These are phyloP conservation scores for Glaucomys volans DNA, from an alignment of 2,113 vertebrate species.

Conservation along the genomic window DNA sequence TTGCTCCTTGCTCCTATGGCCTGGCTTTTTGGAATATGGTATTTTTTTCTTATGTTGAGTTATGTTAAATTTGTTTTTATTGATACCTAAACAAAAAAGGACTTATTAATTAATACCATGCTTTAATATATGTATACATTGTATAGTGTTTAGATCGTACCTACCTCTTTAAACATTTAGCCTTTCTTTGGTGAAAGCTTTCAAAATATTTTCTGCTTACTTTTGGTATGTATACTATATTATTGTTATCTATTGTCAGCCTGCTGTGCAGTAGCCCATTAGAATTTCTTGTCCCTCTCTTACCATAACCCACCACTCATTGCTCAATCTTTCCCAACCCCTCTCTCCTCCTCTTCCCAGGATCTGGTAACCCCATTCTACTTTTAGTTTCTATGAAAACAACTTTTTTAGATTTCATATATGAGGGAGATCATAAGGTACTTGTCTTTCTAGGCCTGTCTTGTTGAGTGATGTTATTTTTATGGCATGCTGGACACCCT, in stretches of 20 bases:
- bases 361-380: not conserved
- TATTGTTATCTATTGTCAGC: not conserved
- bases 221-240: not conserved
- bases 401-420: not conserved
- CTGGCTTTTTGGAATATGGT: not conserved
- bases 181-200: not conserved
- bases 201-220: not conserved
- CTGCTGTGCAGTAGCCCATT: not conserved
- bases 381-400: not conserved
- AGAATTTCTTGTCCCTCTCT: not conserved
- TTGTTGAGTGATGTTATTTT: not conserved
- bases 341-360: not conserved
- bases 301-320: not conserved
- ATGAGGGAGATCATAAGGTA: not conserved
- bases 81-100: not conserved
- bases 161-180: not conserved
- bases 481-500: not conserved
- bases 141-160: not conserved
- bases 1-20: not conserved
- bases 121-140: not conserved
- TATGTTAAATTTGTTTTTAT: not conserved
- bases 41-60: not conserved
- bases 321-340: rapidly evolving
- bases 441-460: not conserved
- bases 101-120: not conserved